Percentiles rank a stretch among this genome's conserved stretches.
Evolutionary conservation across 2,888 invertebrate species (phyloP).

Genomic region (Taphrorychus bicolor): DNA sequence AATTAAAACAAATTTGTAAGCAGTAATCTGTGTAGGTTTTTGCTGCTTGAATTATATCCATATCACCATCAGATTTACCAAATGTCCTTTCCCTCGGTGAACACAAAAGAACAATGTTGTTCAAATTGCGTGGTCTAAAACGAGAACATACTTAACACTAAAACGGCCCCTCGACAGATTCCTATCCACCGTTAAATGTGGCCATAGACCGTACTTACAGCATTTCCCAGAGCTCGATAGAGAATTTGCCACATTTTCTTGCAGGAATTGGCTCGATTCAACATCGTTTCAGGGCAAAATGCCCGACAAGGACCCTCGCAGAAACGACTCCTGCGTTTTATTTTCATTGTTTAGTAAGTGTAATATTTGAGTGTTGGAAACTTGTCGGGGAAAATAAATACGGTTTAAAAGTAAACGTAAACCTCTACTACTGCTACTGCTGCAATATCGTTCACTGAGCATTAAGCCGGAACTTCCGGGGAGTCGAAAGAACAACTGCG

Average conservation of each 20-base stretch:
- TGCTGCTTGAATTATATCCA: too few relatives aligned
- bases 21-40: too few relatives aligned
- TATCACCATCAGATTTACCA: too few relatives aligned
- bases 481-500: background rate
- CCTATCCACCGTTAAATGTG: conserved; percentile 25
- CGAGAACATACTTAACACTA: background rate
- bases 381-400: conserved; percentile 7
- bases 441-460: background rate
- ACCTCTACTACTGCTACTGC: too few relatives aligned
- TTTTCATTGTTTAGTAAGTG: conserved; percentile 6
- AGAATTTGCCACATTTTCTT: conserved; percentile 27
- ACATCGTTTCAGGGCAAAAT: conserved; percentile 25
- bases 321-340: conserved; percentile 5
- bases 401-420: background rate
- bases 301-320: conserved; percentile 17
- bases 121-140: background rate
- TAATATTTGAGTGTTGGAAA: conserved; percentile 5
- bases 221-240: conserved; percentile 20
- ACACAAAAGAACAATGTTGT: background rate
- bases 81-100: too few relatives aligned
- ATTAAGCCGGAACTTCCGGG: background rate
- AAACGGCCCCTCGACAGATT: conserved; percentile 6
- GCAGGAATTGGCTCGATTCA: conserved; percentile 24
- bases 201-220: conserved; percentile 14
- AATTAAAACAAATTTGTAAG: too few relatives aligned